phyloP scores from a whole-genome alignment of 1,140 invertebrate species.

The Macrotrachela quadricornifera region DNA sequence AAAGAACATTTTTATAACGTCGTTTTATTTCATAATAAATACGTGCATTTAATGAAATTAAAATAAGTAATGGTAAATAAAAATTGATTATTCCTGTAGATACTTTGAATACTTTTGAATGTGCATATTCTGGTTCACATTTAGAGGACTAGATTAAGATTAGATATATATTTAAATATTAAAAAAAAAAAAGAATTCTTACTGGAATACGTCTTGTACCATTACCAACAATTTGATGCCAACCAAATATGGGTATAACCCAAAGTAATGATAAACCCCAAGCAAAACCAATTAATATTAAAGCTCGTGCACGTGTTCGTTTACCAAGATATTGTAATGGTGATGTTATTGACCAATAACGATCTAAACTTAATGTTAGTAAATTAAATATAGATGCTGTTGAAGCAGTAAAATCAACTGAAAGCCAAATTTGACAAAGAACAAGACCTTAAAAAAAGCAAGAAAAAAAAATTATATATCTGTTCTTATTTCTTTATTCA shows the following conservation, averaged over 20 bases:
- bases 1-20: no score
- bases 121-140: slow-evolving; percentile 38
- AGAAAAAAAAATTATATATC: no score
- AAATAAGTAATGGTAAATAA: slow-evolving; percentile 35
- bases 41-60: slow-evolving; percentile 35
- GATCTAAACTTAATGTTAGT: slow-evolving; percentile 32
- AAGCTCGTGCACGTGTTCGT: slow-evolving; percentile 31
- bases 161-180: no score
- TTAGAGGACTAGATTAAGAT: slow-evolving; percentile 19
- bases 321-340: slow-evolving; percentile 39
- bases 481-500: no score
- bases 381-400: slow-evolving; percentile 44
- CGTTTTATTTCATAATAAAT: slow-evolving; percentile 33
- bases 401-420: slow-evolving; percentile 40
- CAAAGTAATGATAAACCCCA: slow-evolving; percentile 35
- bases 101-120: slow-evolving; percentile 31
- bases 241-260: slow-evolving; percentile 34
- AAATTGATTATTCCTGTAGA: slow-evolving; percentile 36
- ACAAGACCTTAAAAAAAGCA: slow-evolving; percentile 13
- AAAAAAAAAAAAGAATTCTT: slow-evolving; percentile 10
- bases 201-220: no score
- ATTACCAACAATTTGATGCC: slow-evolving; percentile 19
- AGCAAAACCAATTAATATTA: slow-evolving; percentile 34
- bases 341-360: slow-evolving; percentile 36
- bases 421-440: slow-evolving; percentile 29